phyloP scores from a whole-genome alignment of 2,113 vertebrate genomes.

The Rhea pennata region DNA sequence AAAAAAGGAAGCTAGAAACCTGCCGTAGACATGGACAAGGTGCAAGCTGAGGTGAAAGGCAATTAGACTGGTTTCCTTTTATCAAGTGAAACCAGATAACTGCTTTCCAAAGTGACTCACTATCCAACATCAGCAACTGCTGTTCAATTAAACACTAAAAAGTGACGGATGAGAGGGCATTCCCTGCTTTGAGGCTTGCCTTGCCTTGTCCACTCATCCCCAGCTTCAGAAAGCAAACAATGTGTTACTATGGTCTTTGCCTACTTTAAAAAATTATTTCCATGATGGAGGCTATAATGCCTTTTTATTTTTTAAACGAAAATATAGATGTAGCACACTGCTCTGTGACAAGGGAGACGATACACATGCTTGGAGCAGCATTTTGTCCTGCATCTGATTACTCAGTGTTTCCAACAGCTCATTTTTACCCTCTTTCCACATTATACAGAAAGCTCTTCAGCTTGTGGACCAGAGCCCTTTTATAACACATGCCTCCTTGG shows the following conservation, averaged over 20 bases:
- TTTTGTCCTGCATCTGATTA: background rate
- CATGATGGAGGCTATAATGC: background rate
- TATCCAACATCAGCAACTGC: background rate
- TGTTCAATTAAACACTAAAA: background rate
- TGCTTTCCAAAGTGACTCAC: background rate
- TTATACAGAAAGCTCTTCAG: background rate
- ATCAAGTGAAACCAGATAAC: background rate
- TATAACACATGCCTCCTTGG: background rate
- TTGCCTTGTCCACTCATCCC: background rate
- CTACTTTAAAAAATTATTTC: accelerated
- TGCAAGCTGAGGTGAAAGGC: background rate
- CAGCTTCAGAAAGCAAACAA: background rate
- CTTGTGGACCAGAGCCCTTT: background rate
- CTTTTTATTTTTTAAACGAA: background rate
- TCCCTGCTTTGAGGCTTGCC: background rate
- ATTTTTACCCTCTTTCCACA: background rate
- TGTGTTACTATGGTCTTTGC: background rate
- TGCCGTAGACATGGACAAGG: accelerated
- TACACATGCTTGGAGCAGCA: background rate
- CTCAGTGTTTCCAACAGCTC: background rate
- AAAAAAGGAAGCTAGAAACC: background rate
- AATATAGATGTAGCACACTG: background rate
- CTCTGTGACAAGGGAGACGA: background rate
- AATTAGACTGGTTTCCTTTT: background rate
- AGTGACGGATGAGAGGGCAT: background rate